phyloP scores from a whole-genome alignment of 2,797 vertebrate species.

The Halcyon badia region DNA sequence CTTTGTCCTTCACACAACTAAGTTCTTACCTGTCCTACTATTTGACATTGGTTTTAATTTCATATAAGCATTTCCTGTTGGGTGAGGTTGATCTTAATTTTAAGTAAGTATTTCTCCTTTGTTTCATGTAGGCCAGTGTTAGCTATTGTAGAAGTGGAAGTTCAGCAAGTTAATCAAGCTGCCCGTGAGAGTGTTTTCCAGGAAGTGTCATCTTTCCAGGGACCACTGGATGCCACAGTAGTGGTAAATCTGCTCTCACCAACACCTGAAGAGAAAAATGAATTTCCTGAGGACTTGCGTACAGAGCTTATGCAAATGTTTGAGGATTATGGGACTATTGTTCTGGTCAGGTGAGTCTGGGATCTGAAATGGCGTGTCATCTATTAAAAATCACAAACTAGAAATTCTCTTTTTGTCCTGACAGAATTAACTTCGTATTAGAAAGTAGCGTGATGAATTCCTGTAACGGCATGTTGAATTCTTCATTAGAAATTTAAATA shows the following conservation, averaged over 20 bases:
- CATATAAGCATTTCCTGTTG: background rate
- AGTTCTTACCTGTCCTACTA: background rate
- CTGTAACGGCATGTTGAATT: background rate
- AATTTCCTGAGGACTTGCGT: constrained; percentile 84
- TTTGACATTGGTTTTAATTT: background rate
- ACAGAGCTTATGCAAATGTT: constrained; percentile 83
- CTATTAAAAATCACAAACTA: background rate
- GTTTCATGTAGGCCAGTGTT: constrained; percentile 80
- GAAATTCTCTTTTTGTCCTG: background rate
- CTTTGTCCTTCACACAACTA: background rate
- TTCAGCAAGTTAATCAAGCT: constrained; percentile 81
- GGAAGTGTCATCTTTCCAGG: constrained; percentile 85
- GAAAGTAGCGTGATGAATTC: background rate
- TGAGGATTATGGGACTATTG: constrained; percentile 79
- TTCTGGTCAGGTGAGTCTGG: constrained; percentile 80
- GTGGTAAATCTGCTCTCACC: constrained; percentile 79
- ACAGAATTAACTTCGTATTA: background rate
- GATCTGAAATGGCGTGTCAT: background rate
- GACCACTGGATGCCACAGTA: constrained; percentile 83
- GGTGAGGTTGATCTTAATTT: background rate
- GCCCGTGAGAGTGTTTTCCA: constrained; percentile 82
- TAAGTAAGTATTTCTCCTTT: background rate
- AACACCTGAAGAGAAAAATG: constrained; percentile 75
- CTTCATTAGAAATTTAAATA: background rate
- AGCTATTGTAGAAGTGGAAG: constrained; percentile 84